A percentile compares a stretch with the other conserved stretches of the same genome.
phyloP scores from a whole-genome alignment of 2,797 vertebrate genomes.

The Chiloscyllium punctatum region DNA sequence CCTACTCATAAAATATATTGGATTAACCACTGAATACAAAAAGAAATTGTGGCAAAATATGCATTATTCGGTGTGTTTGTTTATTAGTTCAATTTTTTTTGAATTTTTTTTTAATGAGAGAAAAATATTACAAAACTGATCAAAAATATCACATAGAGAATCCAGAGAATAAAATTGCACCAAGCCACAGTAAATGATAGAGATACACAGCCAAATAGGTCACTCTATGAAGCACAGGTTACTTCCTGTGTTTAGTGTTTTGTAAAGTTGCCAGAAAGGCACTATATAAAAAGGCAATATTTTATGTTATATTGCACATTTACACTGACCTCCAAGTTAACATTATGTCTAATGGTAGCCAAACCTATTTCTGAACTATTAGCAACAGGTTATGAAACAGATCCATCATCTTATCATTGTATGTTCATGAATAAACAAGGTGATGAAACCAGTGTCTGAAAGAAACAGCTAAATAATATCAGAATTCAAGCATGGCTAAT shows the following conservation, averaged over 20 bases:
- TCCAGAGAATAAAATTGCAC: not conserved
- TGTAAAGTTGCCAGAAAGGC: not conserved
- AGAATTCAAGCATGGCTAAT: not conserved
- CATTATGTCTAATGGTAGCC: not conserved
- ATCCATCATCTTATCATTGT: constrained; percentile 12
- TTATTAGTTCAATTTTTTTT: not conserved
- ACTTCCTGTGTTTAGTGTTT: not conserved
- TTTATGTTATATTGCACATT: not conserved
- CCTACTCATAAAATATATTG: not conserved
- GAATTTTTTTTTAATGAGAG: not conserved
- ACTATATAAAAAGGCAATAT: not conserved
- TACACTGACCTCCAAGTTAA: not conserved
- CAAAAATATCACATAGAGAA: not conserved
- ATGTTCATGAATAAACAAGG: not conserved
- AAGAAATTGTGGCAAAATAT: not conserved
- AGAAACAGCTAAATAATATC: not conserved
- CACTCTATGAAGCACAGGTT: not conserved
- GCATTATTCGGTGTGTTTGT: not conserved
- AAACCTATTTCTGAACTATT: not conserved
- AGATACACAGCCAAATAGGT: not conserved
- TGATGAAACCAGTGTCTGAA: not conserved
- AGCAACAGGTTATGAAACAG: not conserved
- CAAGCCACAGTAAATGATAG: not conserved
- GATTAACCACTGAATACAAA: not conserved
- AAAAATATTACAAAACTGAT: not conserved